Conservation (phyloP, 1,140 invertebrate species). For the Drosophila nebulosa region DNA sequence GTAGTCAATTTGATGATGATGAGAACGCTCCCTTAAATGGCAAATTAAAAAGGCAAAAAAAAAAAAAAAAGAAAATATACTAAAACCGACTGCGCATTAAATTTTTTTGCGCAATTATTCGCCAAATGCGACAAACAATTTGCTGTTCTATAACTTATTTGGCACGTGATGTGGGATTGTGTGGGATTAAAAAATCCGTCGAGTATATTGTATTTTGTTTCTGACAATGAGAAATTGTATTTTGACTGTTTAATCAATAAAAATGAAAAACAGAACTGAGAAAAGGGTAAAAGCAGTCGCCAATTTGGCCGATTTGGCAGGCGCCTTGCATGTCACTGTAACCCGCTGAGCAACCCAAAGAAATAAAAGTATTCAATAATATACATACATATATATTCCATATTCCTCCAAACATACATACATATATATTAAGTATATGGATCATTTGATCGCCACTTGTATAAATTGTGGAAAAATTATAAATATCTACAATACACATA, state of each 20-base stretch:
- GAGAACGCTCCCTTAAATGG: conserved; percentile 58
- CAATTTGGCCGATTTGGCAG: not conserved
- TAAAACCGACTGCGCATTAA: conserved; percentile 2
- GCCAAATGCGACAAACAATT: conserved; percentile 1
- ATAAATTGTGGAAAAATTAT: no score
- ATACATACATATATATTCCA: not conserved
- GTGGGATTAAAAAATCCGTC: not conserved
- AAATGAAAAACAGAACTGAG: conserved; percentile 6
- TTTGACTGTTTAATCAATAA: conserved; percentile 72
- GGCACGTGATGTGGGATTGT: not conserved
- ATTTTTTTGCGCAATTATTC: conserved; percentile 35
- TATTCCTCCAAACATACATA: no score
- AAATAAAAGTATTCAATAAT: conserved; percentile 5
- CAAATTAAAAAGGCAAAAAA: conserved; percentile 43
- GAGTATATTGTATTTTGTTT: not conserved
- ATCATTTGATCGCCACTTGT: no score
- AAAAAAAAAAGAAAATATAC: not conserved
- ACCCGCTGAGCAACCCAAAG: conserved; percentile 11
- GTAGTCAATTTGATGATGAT: not conserved
- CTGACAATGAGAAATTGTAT: conserved; percentile 40
- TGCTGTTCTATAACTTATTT: not conserved
- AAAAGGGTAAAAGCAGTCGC: conserved; percentile 26
- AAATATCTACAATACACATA: no score
- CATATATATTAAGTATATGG: not conserved
- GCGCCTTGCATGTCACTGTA: conserved; percentile 61